Evolutionary conservation across 2,113 vertebrate species (phyloP).

Genomic region (Thermophis baileyi): DNA sequence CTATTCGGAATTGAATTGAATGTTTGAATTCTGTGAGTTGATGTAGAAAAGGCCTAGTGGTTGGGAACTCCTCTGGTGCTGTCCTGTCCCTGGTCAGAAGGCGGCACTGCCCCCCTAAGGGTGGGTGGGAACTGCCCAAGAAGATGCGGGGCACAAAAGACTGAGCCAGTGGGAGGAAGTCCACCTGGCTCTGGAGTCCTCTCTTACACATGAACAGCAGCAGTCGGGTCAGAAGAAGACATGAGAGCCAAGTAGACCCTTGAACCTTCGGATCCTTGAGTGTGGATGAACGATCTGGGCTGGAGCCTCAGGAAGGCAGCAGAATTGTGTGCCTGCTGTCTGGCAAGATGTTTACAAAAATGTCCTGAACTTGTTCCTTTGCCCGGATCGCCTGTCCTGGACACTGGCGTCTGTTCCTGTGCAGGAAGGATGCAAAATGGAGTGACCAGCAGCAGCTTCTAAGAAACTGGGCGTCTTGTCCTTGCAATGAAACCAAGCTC

Average conservation of each 20-base stretch:
- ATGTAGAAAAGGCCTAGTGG: neutral
- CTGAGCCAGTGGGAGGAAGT: neutral
- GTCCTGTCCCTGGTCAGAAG: neutral
- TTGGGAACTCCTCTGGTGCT: neutral
- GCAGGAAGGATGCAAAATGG: neutral
- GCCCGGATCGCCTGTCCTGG: too few species aligned
- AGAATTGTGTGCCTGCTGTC: neutral
- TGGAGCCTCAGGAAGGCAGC: neutral
- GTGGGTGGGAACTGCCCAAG: neutral
- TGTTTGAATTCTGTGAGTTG: neutral
- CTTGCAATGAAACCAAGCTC: neutral
- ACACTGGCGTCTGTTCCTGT: neutral
- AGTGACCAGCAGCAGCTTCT: neutral
- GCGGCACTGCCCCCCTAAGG: neutral
- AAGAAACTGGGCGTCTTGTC: neutral
- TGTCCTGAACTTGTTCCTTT: too few species aligned
- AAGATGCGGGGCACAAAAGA: neutral
- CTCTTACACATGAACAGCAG: neutral
- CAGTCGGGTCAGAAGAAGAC: neutral
- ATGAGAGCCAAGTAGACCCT: neutral
- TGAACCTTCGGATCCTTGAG: neutral
- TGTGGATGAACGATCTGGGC: too few species aligned
- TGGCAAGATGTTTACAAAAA: neutral
- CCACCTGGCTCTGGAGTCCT: neutral
- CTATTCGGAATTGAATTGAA: neutral